These are phyloP conservation scores for Sporophila hypoxantha DNA, from an alignment of 2,113 vertebrate genomes.

Conservation along the genomic window DNA sequence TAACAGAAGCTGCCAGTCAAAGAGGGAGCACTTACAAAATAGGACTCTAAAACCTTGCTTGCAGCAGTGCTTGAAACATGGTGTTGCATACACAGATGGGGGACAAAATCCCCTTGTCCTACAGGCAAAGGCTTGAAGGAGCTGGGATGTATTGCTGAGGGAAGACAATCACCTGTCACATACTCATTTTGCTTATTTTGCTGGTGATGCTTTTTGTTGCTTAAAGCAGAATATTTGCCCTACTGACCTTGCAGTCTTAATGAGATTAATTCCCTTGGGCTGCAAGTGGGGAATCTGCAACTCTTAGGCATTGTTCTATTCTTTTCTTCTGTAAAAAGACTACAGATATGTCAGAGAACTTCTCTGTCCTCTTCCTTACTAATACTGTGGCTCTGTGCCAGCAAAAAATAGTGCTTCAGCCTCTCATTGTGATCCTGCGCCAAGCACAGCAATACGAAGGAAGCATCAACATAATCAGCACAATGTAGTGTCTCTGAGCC, in stretches of 20 bases:
- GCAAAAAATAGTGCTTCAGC: slow-evolving; percentile 54
- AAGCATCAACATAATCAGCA: slow-evolving; percentile 70
- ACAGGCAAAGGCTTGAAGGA: not conserved
- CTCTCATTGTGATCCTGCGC: slow-evolving; percentile 65
- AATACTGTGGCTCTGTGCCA: slow-evolving; percentile 55
- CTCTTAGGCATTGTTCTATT: not conserved
- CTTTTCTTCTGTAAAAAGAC: not conserved
- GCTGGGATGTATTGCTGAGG: not conserved
- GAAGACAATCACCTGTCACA: not conserved
- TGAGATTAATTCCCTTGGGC: not conserved
- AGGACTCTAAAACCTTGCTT: not conserved
- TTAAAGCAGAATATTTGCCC: not conserved
- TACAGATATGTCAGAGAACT: not conserved
- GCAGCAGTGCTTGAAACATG: not conserved
- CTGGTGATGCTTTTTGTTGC: not conserved
- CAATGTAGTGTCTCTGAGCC: slow-evolving; percentile 63
- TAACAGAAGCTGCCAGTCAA: not conserved
- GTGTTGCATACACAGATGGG: not conserved
- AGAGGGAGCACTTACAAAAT: not conserved
- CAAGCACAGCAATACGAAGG: slow-evolving; percentile 72
- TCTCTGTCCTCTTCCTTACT: slow-evolving; percentile 8
- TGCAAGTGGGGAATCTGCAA: not conserved
- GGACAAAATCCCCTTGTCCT: not conserved
- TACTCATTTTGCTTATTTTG: not conserved
- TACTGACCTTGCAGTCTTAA: not conserved